These are phyloP conservation scores for Pachyramphus minor DNA, from an alignment of 2,113 vertebrate genomes.

Conservation along the genomic window DNA sequence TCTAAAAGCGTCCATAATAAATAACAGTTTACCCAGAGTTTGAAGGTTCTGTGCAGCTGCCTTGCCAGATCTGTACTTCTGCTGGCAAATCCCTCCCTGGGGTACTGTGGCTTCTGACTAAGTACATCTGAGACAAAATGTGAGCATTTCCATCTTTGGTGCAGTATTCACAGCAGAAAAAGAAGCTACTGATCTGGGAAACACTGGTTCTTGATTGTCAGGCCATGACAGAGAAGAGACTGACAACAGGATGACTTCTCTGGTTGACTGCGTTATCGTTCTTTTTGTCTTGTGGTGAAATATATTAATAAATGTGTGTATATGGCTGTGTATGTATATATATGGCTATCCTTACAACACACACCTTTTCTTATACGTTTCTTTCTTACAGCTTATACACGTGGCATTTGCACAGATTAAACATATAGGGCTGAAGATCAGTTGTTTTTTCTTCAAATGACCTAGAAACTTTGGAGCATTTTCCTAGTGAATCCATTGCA, in stretches of 20 bases:
- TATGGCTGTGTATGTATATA: neutral
- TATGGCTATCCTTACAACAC: neutral
- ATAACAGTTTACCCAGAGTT: neutral
- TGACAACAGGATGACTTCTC: neutral
- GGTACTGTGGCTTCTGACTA: neutral
- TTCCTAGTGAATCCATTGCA: neutral
- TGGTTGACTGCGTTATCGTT: neutral
- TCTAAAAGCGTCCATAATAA: neutral
- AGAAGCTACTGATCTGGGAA: neutral
- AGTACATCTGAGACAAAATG: neutral
- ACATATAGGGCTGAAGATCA: neutral
- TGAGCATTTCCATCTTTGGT: neutral
- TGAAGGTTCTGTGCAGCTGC: neutral
- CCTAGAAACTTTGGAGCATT: neutral
- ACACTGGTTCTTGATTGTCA: neutral
- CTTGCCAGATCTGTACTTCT: neutral
- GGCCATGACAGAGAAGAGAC: neutral
- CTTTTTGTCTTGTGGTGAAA: neutral
- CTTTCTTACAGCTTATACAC: neutral
- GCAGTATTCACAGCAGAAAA: neutral
- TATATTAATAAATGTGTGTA: neutral
- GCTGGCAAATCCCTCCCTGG: neutral
- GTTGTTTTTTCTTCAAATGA: neutral
- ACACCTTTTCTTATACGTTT: neutral
- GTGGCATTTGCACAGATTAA: neutral